Evolutionary conservation across 2,113 vertebrate species (phyloP), one percentile per base, ranked within the genome.

Genomic region (Chrysochloris asiatica): DNA sequence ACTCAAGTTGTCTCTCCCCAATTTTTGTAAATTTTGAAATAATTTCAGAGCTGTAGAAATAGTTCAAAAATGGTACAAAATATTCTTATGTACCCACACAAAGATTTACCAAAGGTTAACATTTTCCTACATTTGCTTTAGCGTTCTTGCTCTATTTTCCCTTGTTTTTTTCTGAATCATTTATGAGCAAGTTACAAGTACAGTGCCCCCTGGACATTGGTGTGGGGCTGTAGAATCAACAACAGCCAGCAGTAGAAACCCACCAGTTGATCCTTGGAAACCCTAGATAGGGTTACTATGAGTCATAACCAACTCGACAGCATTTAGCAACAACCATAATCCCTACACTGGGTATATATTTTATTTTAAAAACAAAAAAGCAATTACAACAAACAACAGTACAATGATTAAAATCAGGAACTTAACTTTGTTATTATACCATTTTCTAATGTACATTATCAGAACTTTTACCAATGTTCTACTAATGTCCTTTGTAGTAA

Each of bases 11-110:
- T 16, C 17, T 4, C 52, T 16, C 17, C 52, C 52, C 52, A 26
- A 65, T 84, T 76, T 71, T 59, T 45, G 47, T 85, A 63, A 81
- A 81, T 88, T 93, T 93, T 91, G 65, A 83, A 95, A 59, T 86
- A 89, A 86, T 75, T 47, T 83, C 38, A 83, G 45, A 92, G 21
- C 76, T 77, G 73, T 1, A 5, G 78, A 76, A 81, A 79, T 28
- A 69, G 61, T 85, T 85, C 1, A 93, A 54, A 93, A 90, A 88
- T 33, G 83, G 72, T 56, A 22, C 24, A 83, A 59, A 76, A 78
- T 47, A 63, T 79, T 86, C 52, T 6, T 26, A 24, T 67, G 36
- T 59, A 67, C 8, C 33, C 38, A 75, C 26, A 69, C 41, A 14
- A 33, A 79, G 19, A 36, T 86, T 90, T 30, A 79, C n/a, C 59